Base-by-base conservation (phyloP, 1,140 invertebrate species). In the Cotesia glomerata region DNA sequence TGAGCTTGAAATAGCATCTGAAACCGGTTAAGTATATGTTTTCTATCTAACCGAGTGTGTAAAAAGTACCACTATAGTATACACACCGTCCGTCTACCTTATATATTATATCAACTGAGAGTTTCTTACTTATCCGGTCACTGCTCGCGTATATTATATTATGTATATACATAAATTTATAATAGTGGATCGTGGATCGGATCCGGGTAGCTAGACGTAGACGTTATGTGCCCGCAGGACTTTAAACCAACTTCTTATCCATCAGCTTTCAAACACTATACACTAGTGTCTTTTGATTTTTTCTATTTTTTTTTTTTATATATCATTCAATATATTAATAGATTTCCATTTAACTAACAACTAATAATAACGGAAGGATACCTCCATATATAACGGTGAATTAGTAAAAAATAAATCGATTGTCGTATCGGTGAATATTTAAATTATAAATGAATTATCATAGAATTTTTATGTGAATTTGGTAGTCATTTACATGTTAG, bases 161-260 rank as follows among this genome's bases (percentile, higher is more conserved):
- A 26, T 35, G 58, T 58, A 58, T 58, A 16, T 59, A 59, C 9
- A 59, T 59, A 14, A 9, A 59, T 26, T 26, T 26, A 26, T 26
- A 26, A 3, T 26, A 26, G 26, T 26, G 26, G 26, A 26, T 26
- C 26, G 26, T 26, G 1, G 26, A 26, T 78, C 79, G 82, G 82
- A 84, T 84, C 82, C 82, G 82, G 82, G 82, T 82, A 79, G 81
- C 79, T 81, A 16, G 9, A 51, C 11, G 9, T 7, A 35, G 13
- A 54, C 5, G 52, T n/a, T 51, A 18, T 13, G n/a, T 54, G 52
- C 65, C 65, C 65, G 65, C 65, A 67, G 49, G 16, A 32, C 39
- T 67, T 49, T 14, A 51, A 14, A 52, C 26, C 0, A 67, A 32
- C 39, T 54, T 54, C 8, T 65, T 54, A 13, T 18, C 64, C 32